phyloP scores from a whole-genome alignment of 2,888 invertebrate species.

The Pedicia rivosa region DNA sequence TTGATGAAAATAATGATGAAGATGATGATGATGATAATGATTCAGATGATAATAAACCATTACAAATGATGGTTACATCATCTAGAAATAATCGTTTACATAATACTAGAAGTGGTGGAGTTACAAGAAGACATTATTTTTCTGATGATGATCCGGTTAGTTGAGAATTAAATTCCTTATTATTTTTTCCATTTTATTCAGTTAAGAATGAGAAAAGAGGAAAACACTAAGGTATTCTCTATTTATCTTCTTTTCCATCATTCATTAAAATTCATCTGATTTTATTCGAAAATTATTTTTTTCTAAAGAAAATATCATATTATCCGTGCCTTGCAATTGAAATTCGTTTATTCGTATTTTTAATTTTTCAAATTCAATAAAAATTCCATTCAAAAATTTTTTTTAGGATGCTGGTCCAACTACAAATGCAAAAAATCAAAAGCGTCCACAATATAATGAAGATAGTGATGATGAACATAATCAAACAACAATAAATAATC shows the following conservation, averaged over 20 bases:
- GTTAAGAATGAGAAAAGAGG: background rate
- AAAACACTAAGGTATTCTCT: constrained; percentile 1
- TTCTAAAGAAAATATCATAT: too few species aligned
- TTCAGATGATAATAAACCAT: constrained; percentile 29
- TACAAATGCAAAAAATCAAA: constrained; percentile 23
- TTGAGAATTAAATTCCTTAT: background rate
- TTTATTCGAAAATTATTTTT: too few species aligned
- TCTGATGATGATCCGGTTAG: constrained; percentile 9
- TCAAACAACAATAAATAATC: constrained; percentile 17
- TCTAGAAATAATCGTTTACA: constrained; percentile 7
- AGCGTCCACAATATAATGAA: constrained; percentile 41
- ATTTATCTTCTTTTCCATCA: too few species aligned
- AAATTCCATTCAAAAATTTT: too few species aligned
- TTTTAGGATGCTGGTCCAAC: constrained; percentile 3
- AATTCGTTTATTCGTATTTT: too few species aligned
- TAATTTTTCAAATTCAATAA: too few species aligned
- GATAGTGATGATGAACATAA: constrained; percentile 38
- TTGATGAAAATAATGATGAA: constrained; percentile 3
- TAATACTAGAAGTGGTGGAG: constrained; percentile 8
- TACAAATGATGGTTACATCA: constrained; percentile 28
- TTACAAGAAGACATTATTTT: constrained; percentile 6
- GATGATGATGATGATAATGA: constrained; percentile 21
- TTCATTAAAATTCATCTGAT: too few species aligned
- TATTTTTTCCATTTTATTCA: background rate
- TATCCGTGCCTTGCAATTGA: too few species aligned